Base-by-base conservation (phyloP, 2,113 vertebrate species). In the Urocolius indicus region DNA sequence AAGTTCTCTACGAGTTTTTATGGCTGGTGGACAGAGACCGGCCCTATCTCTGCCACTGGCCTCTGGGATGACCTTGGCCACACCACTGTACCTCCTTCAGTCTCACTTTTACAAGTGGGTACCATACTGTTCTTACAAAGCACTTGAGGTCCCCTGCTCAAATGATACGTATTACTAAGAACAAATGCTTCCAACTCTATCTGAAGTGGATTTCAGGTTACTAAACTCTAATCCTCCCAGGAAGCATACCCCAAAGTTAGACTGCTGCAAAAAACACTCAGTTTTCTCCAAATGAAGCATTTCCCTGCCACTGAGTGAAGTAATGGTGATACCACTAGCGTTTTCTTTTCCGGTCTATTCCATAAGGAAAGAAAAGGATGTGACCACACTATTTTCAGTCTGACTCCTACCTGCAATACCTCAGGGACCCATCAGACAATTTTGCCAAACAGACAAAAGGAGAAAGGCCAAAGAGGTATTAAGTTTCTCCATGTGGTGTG, bases 381-480 rank as follows among this genome's bases (percentile, higher is more conserved):
- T 66, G 74, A 93, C 52, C 54, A 57, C 61, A 58, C 15, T 65
- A 8, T 43, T 79, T 77, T 45, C 67, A 74, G 67, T 29, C 65
- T 27, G 19, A 15, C 55, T 92, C 66, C 65, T 71, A 87, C 83
- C 89, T 89, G 84, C 52, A 87, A 24, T 68, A 94, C 77, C 57
- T 91, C 87, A 74, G 86, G 62, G 52, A 85, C 71, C 66, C 54
- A 55, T 61, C 66, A 85, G 68, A 71, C 32, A 57, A 72, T 72
- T 93, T 49, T 90, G 34, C 77, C 29, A 72, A 90, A 77, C 41
- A 86, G 65, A 63, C 51, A 65, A 88, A 89, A 93, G 61, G 89
- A 90, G 63, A 93, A 93, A 96, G 72, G 86, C 76, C 86, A 95
- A 83, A 82, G 38, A 92, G 68, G 30, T 86, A 54, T 32, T 72